phyloP scores from a whole-genome alignment of 2,888 invertebrate species.

The Hypomecis atomaria region DNA sequence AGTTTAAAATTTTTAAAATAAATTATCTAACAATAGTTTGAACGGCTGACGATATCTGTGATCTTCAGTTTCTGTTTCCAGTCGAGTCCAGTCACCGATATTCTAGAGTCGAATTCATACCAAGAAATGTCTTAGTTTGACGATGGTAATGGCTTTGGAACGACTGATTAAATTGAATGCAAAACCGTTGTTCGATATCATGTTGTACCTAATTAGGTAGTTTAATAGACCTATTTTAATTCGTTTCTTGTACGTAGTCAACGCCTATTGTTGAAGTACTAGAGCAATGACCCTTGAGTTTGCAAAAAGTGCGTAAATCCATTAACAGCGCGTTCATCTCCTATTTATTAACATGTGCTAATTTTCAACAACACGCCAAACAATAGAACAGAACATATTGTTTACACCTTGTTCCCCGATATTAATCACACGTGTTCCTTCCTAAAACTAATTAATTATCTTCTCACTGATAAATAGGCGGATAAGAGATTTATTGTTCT shows the following conservation, averaged over 20 bases:
- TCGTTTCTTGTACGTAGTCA: background rate
- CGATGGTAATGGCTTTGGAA: too few relatives aligned
- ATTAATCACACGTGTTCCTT: conserved; percentile 21
- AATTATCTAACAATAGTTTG: too few relatives aligned
- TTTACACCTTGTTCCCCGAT: conserved; percentile 29
- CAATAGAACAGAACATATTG: conserved; percentile 23
- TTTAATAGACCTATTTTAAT: too few relatives aligned
- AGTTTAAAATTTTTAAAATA: too few relatives aligned
- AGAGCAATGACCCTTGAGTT: conserved; percentile 47
- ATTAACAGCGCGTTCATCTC: conserved; percentile 47
- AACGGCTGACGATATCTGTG: too few relatives aligned
- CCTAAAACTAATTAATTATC: conserved; percentile 29
- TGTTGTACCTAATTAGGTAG: too few relatives aligned
- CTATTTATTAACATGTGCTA: conserved; percentile 31
- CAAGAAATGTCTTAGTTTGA: too few relatives aligned
- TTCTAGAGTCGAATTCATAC: too few relatives aligned
- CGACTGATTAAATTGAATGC: too few relatives aligned
- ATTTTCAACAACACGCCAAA: conserved; percentile 20
- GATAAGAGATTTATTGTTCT: conserved; percentile 32
- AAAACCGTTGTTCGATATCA: too few relatives aligned
- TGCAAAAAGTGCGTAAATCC: conserved; percentile 51
- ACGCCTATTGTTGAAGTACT: background rate
- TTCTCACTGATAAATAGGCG: conserved; percentile 23
- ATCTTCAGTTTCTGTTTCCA: too few relatives aligned
- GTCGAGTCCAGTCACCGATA: too few relatives aligned